Conservation (phyloP, 2,113 vertebrate genomes). For the Epinephelus fuscoguttatus region DNA sequence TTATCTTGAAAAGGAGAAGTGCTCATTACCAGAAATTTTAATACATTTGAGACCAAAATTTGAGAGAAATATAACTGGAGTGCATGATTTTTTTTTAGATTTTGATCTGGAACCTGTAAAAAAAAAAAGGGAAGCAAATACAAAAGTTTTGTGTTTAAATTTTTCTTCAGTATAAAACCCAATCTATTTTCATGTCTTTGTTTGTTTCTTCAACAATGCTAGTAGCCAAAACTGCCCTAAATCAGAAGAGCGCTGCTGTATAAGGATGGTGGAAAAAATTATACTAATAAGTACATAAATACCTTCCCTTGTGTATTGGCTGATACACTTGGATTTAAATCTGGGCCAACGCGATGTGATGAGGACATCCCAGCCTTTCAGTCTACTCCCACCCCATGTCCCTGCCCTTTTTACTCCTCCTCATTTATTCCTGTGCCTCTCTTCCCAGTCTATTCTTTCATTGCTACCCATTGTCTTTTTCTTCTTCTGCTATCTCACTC, state of each 20-base stretch:
- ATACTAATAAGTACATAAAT: background rate
- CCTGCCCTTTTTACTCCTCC: background rate
- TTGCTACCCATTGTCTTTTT: constrained; percentile 43
- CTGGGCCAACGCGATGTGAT: background rate
- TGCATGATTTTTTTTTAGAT: too few species aligned
- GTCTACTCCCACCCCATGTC: background rate
- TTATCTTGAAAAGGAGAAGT: too few species aligned
- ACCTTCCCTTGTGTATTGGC: background rate
- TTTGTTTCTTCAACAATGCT: background rate
- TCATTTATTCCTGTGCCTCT: background rate
- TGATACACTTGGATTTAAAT: background rate
- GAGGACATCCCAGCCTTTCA: background rate
- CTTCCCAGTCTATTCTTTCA: constrained; percentile 10
- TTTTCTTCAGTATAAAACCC: background rate
- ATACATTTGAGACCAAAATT: too few species aligned
- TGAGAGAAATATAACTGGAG: too few species aligned
- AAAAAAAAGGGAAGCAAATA: too few species aligned
- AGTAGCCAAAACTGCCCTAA: background rate
- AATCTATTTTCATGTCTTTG: background rate
- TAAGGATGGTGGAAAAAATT: too few species aligned
- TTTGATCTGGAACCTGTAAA: too few species aligned
- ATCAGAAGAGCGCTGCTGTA: too few species aligned
- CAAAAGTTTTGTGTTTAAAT: too few species aligned
- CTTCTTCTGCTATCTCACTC: constrained; percentile 54
- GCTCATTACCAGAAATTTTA: too few species aligned